Conservation (phyloP, 2,113 vertebrate genomes). For the Copsychus sechellarum region DNA sequence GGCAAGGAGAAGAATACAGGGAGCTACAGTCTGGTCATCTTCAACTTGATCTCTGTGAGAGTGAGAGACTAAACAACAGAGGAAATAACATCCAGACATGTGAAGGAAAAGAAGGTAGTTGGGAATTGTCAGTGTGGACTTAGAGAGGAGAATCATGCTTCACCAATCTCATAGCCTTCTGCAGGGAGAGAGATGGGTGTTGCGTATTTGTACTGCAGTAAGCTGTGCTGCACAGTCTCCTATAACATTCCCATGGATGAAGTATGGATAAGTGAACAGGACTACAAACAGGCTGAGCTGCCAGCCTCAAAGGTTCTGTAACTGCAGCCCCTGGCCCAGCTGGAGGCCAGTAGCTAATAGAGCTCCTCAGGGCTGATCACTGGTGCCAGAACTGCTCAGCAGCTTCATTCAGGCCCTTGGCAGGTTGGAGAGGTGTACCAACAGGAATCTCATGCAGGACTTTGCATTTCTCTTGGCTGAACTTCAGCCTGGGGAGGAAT, state of each 20-base stretch:
- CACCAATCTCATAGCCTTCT: background rate
- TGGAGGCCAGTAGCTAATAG: background rate
- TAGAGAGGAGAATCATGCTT: background rate
- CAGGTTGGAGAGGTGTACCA: background rate
- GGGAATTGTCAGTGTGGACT: background rate
- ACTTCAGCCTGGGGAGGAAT: background rate
- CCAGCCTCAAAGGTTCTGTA: background rate
- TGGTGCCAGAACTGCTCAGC: background rate
- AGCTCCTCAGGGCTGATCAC: background rate
- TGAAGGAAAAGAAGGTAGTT: background rate
- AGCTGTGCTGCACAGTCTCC: background rate
- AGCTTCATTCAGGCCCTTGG: background rate
- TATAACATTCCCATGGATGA: background rate
- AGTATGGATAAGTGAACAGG: background rate
- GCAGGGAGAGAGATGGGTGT: background rate
- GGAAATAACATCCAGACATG: background rate
- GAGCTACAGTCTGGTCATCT: background rate
- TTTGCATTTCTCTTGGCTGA: background rate
- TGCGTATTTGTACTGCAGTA: background rate
- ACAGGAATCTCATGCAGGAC: background rate
- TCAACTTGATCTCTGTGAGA: background rate
- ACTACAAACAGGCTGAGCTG: background rate
- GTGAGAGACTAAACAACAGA: background rate
- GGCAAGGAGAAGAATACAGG: background rate
- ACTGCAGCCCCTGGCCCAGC: background rate